These are phyloP conservation scores for Ficedula albicollis DNA, from an alignment of 2,797 vertebrate species.

Conservation along the genomic window DNA sequence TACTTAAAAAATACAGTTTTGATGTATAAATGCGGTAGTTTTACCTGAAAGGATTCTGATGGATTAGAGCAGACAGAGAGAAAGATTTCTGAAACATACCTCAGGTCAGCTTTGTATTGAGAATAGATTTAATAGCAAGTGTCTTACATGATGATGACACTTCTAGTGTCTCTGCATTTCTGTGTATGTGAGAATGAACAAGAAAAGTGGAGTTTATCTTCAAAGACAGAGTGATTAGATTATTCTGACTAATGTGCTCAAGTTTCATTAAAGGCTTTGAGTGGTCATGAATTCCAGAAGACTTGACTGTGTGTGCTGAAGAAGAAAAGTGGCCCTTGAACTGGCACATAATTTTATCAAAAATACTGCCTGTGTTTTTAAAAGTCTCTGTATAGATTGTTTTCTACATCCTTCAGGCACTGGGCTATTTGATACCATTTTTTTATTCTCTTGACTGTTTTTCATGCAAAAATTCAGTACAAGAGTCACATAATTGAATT, in stretches of 20 bases:
- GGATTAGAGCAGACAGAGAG: slow-evolving; percentile 54
- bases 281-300: slow-evolving; percentile 43
- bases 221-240: slow-evolving; percentile 8
- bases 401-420: neutral
- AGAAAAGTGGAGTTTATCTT: slow-evolving; percentile 40
- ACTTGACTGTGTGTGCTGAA: neutral
- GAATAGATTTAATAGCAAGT: slow-evolving; percentile 51
- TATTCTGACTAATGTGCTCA: slow-evolving; percentile 55
- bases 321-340: slow-evolving; percentile 41
- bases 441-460: slow-evolving; percentile 1
- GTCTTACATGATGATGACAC: slow-evolving; percentile 37
- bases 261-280: slow-evolving; percentile 48
- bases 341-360: slow-evolving; percentile 4
- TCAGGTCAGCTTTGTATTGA: slow-evolving; percentile 35
- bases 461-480: neutral
- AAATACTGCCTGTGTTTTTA: slow-evolving; percentile 4
- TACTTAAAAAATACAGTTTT: slow-evolving; percentile 65
- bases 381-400: neutral
- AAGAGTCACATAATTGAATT: neutral
- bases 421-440: neutral
- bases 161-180: neutral
- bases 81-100: slow-evolving; percentile 42
- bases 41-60: slow-evolving; percentile 63
- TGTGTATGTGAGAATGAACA: neutral
- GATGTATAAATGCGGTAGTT: slow-evolving; percentile 58